phyloP scores from a whole-genome alignment of 2,888 invertebrate genomes.

The Drosophila kambysellisi region DNA sequence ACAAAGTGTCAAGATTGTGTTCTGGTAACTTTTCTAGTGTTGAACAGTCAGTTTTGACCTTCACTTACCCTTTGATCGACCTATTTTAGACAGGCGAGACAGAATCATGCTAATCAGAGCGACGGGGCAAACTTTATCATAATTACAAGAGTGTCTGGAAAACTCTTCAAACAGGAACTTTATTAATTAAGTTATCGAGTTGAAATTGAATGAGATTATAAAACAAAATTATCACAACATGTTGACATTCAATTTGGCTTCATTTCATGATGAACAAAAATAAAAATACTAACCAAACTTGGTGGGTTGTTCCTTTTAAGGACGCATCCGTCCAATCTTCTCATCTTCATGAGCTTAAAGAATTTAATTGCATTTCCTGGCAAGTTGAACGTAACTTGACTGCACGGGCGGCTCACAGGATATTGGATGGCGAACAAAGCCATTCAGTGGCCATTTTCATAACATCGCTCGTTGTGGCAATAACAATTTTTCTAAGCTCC shows the following conservation, averaged over 20 bases:
- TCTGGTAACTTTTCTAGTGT: constrained; percentile 34
- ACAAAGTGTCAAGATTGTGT: constrained; percentile 53
- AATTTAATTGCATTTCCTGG: constrained; percentile 24
- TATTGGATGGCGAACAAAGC: constrained; percentile 44
- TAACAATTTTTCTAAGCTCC: constrained; percentile 63
- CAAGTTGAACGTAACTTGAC: constrained; percentile 17
- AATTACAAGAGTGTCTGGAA: constrained; percentile 27
- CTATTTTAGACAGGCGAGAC: constrained; percentile 55
- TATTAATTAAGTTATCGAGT: neutral
- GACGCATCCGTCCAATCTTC: neutral
- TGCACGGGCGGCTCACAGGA: constrained; percentile 4
- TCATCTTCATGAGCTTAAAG: neutral
- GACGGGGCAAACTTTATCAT: constrained; percentile 49
- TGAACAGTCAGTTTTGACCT: constrained; percentile 11
- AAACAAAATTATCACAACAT: neutral
- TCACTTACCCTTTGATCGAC: constrained; percentile 30
- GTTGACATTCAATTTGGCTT: neutral
- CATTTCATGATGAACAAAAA: neutral
- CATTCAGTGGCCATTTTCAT: constrained; percentile 66
- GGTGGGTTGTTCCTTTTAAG: neutral
- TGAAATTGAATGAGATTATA: neutral
- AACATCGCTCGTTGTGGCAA: constrained; percentile 36
- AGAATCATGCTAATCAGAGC: constrained; percentile 40
- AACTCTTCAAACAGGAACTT: neutral
- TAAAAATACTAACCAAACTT: neutral